A percentile compares a stretch with the other conserved stretches of the same genome.
phyloP scores from a whole-genome alignment of 2,797 vertebrate species.

The Acanthopagrus latus region DNA sequence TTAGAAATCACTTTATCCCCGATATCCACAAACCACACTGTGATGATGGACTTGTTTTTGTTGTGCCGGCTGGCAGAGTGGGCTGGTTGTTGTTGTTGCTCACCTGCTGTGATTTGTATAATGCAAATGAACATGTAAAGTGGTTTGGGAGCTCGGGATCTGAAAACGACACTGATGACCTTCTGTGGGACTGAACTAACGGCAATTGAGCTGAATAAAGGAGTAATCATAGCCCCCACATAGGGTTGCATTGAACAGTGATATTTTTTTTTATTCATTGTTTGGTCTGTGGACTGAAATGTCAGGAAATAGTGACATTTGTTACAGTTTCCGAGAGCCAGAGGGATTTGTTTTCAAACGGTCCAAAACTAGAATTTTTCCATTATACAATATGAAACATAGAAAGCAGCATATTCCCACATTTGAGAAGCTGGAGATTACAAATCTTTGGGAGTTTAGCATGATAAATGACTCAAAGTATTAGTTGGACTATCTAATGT shows the following conservation, averaged over 20 bases:
- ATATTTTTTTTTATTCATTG: not conserved
- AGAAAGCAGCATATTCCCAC: not conserved
- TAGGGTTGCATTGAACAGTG: not conserved
- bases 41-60: slow-evolving; percentile 39
- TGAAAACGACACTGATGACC: not conserved
- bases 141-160: not conserved
- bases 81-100: slow-evolving; percentile 20
- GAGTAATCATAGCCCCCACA: not conserved
- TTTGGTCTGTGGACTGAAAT: not conserved
- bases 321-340: not conserved
- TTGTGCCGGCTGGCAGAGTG: not conserved
- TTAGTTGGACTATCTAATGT: not conserved
- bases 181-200: slow-evolving; percentile 8
- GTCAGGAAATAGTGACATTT: not conserved
- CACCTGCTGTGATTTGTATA: slow-evolving; percentile 46
- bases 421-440: not conserved
- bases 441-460: not conserved
- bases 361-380: not conserved
- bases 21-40: not conserved
- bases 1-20: slow-evolving; percentile 27
- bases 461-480: not conserved
- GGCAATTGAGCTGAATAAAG: slow-evolving; percentile 6
- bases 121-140: slow-evolving; percentile 64
- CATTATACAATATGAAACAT: not conserved
- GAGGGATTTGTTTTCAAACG: too few species aligned